These are phyloP conservation scores for Ornithoptera priamus DNA, from an alignment of 2,888 invertebrate genomes.

Conservation along the genomic window DNA sequence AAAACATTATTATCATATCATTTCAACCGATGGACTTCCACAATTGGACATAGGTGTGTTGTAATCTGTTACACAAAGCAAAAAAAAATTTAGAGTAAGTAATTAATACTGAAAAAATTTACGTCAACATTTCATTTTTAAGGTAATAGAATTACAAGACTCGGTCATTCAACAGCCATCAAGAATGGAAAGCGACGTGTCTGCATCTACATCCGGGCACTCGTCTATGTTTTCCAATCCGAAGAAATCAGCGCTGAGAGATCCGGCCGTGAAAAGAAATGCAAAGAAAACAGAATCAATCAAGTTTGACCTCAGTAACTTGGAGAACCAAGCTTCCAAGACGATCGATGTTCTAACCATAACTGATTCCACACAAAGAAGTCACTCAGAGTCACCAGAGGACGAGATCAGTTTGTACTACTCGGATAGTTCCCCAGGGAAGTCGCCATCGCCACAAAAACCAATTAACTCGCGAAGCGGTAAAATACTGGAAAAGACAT, in stretches of 20 bases:
- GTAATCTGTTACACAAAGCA: too few species aligned
- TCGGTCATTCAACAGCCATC: constrained; percentile 29
- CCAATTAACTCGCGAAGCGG: constrained; percentile 52
- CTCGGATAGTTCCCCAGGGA: constrained; percentile 43
- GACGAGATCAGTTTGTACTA: constrained; percentile 51
- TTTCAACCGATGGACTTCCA: too few species aligned
- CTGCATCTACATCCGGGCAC: constrained; percentile 33
- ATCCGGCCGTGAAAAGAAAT: constrained; percentile 46
- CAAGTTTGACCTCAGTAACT: constrained; percentile 68
- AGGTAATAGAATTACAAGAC: constrained; percentile 52
- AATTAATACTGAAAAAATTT: too few species aligned
- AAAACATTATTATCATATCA: too few species aligned
- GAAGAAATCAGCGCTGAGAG: constrained; percentile 63
- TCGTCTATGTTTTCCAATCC: constrained; percentile 44
- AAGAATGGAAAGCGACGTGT: constrained; percentile 30
- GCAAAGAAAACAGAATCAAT: constrained; percentile 62
- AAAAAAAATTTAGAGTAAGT: too few species aligned
- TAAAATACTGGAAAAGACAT: constrained; percentile 44
- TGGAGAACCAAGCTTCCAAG: constrained; percentile 40
- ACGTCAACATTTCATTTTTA: constrained; percentile 5
- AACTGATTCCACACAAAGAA: constrained; percentile 33
- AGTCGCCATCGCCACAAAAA: constrained; percentile 49
- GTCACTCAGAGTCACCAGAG: constrained; percentile 33
- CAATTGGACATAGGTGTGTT: too few species aligned
- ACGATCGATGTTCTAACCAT: constrained; percentile 37